Percentiles rank a stretch among this genome's conserved stretches.
Conservation (phyloP, 1,140 invertebrate species). For the Bombus haemorrhoidalis region DNA sequence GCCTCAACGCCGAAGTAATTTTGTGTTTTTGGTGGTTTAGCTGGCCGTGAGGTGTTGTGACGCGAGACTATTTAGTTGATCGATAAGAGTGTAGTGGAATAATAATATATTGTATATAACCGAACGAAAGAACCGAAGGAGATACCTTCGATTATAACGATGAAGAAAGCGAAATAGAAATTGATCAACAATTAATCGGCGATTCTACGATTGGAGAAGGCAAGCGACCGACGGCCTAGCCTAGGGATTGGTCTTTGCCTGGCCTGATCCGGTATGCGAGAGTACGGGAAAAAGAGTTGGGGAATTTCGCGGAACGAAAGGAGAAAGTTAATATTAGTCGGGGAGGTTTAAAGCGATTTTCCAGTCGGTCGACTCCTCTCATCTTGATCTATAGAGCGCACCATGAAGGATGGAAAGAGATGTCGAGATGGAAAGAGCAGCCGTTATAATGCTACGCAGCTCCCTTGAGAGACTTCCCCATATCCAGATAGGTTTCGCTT, state of each 20-base stretch:
- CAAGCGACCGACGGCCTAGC: no score
- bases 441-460: constrained; percentile 37
- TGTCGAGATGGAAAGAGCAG: constrained; percentile 33
- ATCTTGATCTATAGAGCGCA: constrained; percentile 59
- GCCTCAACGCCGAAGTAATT: constrained; percentile 37
- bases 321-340: constrained; percentile 75
- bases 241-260: background rate
- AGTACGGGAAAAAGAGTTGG: constrained; percentile 51
- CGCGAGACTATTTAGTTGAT: background rate
- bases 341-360: constrained; percentile 76
- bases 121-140: no score
- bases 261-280: constrained; percentile 30
- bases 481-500: constrained; percentile 31
- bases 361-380: constrained; percentile 64
- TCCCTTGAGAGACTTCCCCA: constrained; percentile 35
- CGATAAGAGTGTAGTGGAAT: background rate
- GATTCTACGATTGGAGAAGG: background rate
- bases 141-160: no score
- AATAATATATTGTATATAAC: no score
- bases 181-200: background rate
- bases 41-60: no score
- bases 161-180: background rate
- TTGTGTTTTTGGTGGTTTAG: constrained; percentile 28
- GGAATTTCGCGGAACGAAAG: constrained; percentile 67
- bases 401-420: constrained; percentile 17